Evolutionary conservation across 2,113 vertebrate species (phyloP).

Genomic region (Ailurus styani): DNA sequence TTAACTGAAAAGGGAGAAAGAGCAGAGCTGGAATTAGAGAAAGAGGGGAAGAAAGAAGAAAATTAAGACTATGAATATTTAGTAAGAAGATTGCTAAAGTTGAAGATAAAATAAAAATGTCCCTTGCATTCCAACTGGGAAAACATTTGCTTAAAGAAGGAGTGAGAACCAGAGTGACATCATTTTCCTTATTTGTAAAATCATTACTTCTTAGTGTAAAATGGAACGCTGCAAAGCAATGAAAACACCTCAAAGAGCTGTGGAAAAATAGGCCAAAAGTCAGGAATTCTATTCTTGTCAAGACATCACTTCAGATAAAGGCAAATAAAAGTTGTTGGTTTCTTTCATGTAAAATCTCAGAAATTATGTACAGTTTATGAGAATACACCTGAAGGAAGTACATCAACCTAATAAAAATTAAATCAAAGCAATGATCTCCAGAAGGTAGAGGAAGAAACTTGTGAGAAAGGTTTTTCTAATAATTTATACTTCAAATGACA

Average conservation of each 20-base stretch:
- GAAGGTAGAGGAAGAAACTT: background rate
- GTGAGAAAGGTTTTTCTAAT: background rate
- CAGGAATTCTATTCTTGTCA: background rate
- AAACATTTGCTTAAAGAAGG: background rate
- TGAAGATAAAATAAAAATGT: background rate
- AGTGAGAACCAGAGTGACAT: background rate
- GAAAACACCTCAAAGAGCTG: background rate
- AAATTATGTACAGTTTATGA: background rate
- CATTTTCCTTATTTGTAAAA: background rate
- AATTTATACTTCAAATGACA: background rate
- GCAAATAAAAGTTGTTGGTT: background rate
- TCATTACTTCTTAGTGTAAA: background rate
- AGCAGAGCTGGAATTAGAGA: background rate
- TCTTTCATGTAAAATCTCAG: background rate
- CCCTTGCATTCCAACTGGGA: background rate
- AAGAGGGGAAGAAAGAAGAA: background rate
- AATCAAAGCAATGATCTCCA: background rate
- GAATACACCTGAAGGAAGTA: background rate
- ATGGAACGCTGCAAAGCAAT: background rate
- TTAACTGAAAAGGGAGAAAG: background rate
- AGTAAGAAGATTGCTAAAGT: background rate
- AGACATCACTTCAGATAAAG: background rate
- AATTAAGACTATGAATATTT: background rate
- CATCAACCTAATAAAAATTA: background rate
- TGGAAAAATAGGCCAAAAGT: background rate